Conservation (phyloP, 2,113 vertebrate genomes). For the Odobenus rosmarus region DNA sequence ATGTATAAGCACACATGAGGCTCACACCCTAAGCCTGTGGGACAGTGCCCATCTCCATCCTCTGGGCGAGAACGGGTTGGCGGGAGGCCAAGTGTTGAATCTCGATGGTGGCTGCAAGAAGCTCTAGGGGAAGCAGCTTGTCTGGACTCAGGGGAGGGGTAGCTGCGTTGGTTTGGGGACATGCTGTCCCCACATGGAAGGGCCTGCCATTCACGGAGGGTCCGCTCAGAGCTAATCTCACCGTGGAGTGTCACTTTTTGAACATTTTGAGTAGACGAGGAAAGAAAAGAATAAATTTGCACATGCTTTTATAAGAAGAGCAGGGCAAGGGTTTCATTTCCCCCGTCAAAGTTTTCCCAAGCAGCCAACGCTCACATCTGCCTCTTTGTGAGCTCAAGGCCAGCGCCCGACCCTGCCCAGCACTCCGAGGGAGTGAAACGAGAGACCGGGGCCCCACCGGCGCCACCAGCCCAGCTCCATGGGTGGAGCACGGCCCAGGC, state of each 20-base stretch:
- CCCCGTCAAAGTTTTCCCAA: not conserved
- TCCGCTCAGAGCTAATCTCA: not conserved
- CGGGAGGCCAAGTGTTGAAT: fast-evolving
- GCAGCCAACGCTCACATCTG: not conserved
- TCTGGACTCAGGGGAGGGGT: not conserved
- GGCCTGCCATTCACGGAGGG: not conserved
- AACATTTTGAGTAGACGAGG: not conserved
- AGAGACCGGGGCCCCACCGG: not conserved
- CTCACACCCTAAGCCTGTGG: not conserved
- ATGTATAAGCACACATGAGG: fast-evolving
- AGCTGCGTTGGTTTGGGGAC: not conserved
- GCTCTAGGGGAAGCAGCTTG: not conserved
- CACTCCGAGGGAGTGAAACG: not conserved
- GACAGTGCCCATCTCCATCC: too few species aligned
- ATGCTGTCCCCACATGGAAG: not conserved
- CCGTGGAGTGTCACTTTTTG: not conserved
- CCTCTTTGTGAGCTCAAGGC: not conserved
- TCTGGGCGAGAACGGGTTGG: fast-evolving
- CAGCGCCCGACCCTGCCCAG: not conserved
- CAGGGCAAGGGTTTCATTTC: not conserved
- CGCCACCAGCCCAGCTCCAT: not conserved
- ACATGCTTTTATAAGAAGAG: not conserved
- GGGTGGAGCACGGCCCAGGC: too few species aligned
- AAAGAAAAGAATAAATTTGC: not conserved
- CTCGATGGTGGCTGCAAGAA: fast-evolving